A percentile compares a stretch with the other conserved stretches of the same genome.
phyloP scores from a whole-genome alignment of 2,888 invertebrate genomes.

The Ochlodes sylvanus region DNA sequence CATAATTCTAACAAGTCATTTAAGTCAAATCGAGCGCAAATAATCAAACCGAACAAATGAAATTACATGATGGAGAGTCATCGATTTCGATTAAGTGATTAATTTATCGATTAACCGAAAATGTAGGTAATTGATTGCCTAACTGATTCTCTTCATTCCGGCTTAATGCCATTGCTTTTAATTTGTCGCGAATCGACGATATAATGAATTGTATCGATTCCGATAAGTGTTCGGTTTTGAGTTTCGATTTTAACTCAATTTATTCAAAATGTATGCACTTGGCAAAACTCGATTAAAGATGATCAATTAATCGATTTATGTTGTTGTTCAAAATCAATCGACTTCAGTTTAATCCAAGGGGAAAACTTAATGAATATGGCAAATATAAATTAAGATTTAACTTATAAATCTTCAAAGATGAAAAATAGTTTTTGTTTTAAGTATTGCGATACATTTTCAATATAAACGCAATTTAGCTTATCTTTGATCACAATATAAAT shows the following conservation, averaged over 20 bases:
- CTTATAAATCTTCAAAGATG: no score
- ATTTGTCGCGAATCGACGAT: slow-evolving; percentile 2
- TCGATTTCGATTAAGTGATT: slow-evolving; percentile 35
- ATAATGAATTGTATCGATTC: slow-evolving; percentile 1
- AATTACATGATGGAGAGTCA: slow-evolving; percentile 29
- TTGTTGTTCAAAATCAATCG: no score
- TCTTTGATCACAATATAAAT: no score
- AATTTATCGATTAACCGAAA: slow-evolving; percentile 45
- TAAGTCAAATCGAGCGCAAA: slow-evolving; percentile 36
- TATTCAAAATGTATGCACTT: background rate
- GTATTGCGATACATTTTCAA: no score
- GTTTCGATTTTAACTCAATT: background rate
- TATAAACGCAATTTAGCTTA: no score
- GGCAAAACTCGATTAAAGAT: no score
- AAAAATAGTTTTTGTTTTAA: no score
- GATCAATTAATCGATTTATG: no score
- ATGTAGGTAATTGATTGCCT: slow-evolving; percentile 47
- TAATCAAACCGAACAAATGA: slow-evolving; percentile 28
- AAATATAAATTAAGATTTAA: no score
- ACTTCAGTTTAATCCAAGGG: no score
- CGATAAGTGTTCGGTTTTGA: background rate
- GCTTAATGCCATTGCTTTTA: slow-evolving; percentile 30
- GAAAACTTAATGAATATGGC: no score
- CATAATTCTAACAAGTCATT: slow-evolving; percentile 13
- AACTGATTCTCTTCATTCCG: slow-evolving; percentile 45